Evolutionary conservation across 2,113 vertebrate species (phyloP), one percentile per base, ranked within the genome.

Genomic region (Chinchilla lanigera): DNA sequence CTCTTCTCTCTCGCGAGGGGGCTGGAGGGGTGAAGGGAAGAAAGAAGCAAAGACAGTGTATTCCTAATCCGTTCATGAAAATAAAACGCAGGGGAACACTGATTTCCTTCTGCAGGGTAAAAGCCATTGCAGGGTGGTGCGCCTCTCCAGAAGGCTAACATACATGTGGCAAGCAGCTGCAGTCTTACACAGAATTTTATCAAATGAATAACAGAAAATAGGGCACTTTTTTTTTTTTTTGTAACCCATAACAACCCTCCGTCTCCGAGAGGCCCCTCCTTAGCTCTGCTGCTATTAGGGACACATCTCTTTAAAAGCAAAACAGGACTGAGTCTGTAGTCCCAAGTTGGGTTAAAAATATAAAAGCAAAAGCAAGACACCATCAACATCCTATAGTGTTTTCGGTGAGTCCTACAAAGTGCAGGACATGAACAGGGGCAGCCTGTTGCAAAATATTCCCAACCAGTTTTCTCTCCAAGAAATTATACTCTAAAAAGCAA

Each of bases 101-200:
- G 93, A 80, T 95, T 90, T 80, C 44, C 86, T 92, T 96, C 96
- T 89, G 95, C 52, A 94, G 90, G 90, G 91, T 81, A 88, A 83
- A 89, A 54, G 86, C 63, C 90, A 94, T 89, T 54, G 90, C 90
- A 38, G 95, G 92, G 69, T 44, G 50, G 83, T 73, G 80, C 86
- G 26, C 93, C 11, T 93, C 91, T 97, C 96, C 87, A 69, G 92
- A 96, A 97, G 90, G 89, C 89, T 61, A 47, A 24, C 71, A 28
- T 65, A 13, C 96, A 82, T 80, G 96, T 96, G 98, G 95, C 92
- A 60, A n/a, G 88, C 97, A 97, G 97, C 95, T 98, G 97, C 83
- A 93, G 1, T 56, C 1, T 78, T 73, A 58, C 47, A 26, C 0
- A 90, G 91, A 80, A 95, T 84, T 38, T 41, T 35, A 86, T 56